A percentile compares a stretch with the other conserved stretches of the same genome.
phyloP scores from a whole-genome alignment of 2,888 invertebrate genomes.

The Drosophila siamana region DNA sequence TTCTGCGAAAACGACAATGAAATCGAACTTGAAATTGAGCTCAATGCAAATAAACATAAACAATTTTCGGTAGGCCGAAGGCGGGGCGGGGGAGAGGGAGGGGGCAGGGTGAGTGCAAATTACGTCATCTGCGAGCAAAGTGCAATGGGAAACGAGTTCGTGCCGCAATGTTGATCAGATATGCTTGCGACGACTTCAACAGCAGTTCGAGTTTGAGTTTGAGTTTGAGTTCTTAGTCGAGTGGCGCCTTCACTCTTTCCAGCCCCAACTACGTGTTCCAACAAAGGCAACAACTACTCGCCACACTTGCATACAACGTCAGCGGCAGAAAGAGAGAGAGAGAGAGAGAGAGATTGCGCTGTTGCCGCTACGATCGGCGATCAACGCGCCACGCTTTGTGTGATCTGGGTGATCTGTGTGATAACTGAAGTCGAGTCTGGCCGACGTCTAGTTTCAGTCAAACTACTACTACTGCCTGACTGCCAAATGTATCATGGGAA shows the following conservation, averaged over 20 bases:
- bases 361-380: neutral
- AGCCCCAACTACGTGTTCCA: conserved; percentile 31
- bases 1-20: too few relatives aligned
- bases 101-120: conserved; percentile 2
- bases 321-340: neutral
- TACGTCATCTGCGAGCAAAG: conserved; percentile 43
- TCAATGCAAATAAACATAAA: conserved; percentile 4
- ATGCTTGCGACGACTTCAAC: conserved; percentile 9
- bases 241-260: conserved; percentile 27
- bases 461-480: conserved; percentile 23
- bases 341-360: neutral
- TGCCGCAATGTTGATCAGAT: conserved; percentile 43
- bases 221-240: neutral
- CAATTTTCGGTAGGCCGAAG: conserved; percentile 1
- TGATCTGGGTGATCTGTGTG: neutral
- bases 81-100: neutral
- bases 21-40: neutral
- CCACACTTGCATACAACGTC: neutral
- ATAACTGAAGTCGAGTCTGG: conserved; percentile 36
- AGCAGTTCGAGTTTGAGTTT: neutral
- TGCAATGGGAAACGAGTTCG: conserved; percentile 40
- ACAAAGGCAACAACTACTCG: conserved; percentile 10
- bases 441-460: conserved; percentile 45
- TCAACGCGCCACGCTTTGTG: conserved; percentile 3
- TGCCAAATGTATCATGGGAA: conserved; percentile 13